Evolutionary conservation across 2,797 vertebrate genomes (phyloP), one percentile per base, ranked within the genome.

Genomic region (Acomys russatus): DNA sequence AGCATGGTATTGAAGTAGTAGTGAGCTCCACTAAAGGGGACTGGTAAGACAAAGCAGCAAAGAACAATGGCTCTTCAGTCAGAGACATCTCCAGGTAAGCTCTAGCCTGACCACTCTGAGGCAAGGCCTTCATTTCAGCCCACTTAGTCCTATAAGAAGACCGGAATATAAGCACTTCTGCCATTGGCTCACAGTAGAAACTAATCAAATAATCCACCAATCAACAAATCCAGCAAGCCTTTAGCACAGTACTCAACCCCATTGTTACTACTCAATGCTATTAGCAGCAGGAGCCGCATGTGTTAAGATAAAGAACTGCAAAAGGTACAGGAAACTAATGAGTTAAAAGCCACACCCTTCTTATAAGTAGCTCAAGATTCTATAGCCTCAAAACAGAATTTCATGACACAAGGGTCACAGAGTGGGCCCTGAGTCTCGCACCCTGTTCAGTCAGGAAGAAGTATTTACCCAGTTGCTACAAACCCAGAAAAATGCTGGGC

Each of bases 371-470:
- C 59, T 94, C 59, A 74, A 92, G 70, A 74, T 51, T 84, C 76
- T 95, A 20, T 30, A 71, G 84, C 59, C 44, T 87, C 30, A 93
- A 83, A 54, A 23, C 49, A 83, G 87, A 87, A 73, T 18, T 49
- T n/a, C 20, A 25, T 83, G 64, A 74, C n/a, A 61, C 10, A 35
- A 74, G 54, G 71, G 70, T 66, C 54, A 66, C 23, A 78, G 68
- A 11, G 79, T 44, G n/a, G 73, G 82, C n/a, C 18, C 9, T 33
- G n/a, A 90, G 38, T 17, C 54, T 61, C 73, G 64, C 54, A 61
- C 22, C 59, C 61, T 92, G 28, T 20, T 64, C 23, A 25, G 35
- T 70, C 38, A 17, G 6, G 22, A 20, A 91, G 33, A 33, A 78
- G 51, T 6, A 85, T 12, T 64, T 33, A 66, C 18, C 20, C 71